Evolutionary conservation across 2,888 invertebrate species (phyloP).

Genomic region (Leucophenga montana): DNA sequence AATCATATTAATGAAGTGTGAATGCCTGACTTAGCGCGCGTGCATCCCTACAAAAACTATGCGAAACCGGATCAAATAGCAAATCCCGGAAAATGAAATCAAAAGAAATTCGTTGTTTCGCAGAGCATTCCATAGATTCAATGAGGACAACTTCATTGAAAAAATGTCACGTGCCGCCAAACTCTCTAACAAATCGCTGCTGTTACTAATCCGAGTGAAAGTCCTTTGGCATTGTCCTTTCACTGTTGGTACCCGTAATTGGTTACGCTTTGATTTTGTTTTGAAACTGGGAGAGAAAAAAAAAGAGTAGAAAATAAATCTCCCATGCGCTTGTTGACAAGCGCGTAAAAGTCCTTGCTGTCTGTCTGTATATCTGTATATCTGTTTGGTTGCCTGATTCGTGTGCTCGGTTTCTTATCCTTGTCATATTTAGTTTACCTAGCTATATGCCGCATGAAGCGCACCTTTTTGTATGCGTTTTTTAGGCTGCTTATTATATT

Average conservation of each 20-base stretch:
- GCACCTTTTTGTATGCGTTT: constrained; percentile 5
- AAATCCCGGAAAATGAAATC: constrained; percentile 43
- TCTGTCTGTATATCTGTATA: not conserved
- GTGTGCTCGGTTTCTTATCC: constrained; percentile 43
- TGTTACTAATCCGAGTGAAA: constrained; percentile 34
- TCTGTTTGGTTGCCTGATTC: not conserved
- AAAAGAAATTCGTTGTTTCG: not conserved
- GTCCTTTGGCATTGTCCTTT: constrained; percentile 32
- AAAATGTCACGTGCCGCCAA: constrained; percentile 59
- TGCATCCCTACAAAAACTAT: constrained; percentile 43
- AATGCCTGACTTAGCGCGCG: constrained; percentile 43
- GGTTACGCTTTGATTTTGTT: constrained; percentile 63
- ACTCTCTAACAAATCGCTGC: constrained; percentile 46
- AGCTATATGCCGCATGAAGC: constrained; percentile 7
- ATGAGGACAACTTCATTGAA: constrained; percentile 41
- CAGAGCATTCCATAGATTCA: too few relatives aligned
- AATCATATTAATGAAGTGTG: constrained; percentile 59
- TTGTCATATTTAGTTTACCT: constrained; percentile 42
- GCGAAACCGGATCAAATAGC: constrained; percentile 53
- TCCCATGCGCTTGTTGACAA: constrained; percentile 43
- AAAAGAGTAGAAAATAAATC: constrained; percentile 42
- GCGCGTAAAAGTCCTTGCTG: constrained; percentile 1
- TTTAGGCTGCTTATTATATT: constrained; percentile 59
- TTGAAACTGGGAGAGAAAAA: constrained; percentile 45
- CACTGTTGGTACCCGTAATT: constrained; percentile 50